Evolutionary conservation across 2,888 invertebrate species (phyloP).

Genomic region (Mylabris sibirica): DNA sequence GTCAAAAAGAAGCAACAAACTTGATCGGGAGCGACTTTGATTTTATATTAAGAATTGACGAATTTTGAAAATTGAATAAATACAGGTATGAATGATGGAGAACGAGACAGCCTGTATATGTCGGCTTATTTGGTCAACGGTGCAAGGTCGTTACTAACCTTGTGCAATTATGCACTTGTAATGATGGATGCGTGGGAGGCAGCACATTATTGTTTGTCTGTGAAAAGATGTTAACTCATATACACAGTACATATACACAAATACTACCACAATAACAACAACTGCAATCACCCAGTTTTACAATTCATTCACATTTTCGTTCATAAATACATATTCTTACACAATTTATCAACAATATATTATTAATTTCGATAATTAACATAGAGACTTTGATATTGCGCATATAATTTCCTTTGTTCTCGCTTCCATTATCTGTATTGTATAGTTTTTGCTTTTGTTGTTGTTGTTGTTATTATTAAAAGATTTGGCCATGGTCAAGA

Average conservation of each 20-base stretch:
- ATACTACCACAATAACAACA: neutral
- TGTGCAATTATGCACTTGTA: conserved; percentile 39
- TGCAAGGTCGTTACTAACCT: conserved; percentile 36
- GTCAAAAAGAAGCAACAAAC: neutral
- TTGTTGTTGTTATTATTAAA: neutral
- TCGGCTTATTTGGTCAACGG: conserved; percentile 34
- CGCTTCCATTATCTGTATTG: neutral
- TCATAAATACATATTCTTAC: neutral
- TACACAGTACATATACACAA: neutral
- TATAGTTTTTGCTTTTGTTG: too few species aligned
- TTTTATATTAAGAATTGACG: neutral
- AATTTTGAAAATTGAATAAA: neutral
- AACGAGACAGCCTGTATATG: neutral
- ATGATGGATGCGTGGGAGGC: conserved; percentile 34
- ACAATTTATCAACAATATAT: neutral
- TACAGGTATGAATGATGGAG: neutral
- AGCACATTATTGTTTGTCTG: conserved; percentile 29
- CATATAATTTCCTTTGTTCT: neutral
- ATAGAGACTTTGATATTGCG: neutral
- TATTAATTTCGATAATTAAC: neutral
- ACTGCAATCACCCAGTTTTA: neutral
- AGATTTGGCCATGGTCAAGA: conserved; percentile 9
- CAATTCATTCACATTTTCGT: neutral
- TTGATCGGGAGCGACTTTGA: neutral
- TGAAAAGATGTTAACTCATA: conserved; percentile 8